Percentiles rank a stretch among this genome's conserved stretches.
These are phyloP conservation scores for Tribolium madens DNA, from an alignment of 1,140 invertebrate species.

Conservation along the genomic window DNA sequence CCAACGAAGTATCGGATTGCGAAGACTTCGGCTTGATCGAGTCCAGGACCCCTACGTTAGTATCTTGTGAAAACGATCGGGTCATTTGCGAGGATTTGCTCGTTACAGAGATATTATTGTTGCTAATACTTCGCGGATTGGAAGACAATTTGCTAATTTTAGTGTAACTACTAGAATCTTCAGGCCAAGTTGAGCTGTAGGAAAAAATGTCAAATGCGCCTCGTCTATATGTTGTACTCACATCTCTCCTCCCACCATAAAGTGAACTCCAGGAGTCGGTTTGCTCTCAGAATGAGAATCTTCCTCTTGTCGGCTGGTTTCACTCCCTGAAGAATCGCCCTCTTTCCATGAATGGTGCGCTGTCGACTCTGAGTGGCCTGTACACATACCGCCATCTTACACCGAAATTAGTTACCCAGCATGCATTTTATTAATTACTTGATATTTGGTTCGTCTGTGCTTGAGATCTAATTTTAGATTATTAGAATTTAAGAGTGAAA, in stretches of 20 bases:
- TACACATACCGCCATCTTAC: conserved; percentile 58
- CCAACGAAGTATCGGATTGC: conserved; percentile 67
- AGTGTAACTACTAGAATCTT: neutral
- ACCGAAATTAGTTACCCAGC: conserved; percentile 41
- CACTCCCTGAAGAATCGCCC: conserved; percentile 65
- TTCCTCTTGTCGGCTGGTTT: conserved; percentile 64
- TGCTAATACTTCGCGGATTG: conserved; percentile 43
- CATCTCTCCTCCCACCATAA: conserved; percentile 64
- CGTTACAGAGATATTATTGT: conserved; percentile 19
- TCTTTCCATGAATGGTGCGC: conserved; percentile 57
- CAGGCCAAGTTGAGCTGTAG: conserved; percentile 12
- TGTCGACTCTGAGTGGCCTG: conserved; percentile 51
- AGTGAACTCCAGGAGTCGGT: conserved; percentile 56
- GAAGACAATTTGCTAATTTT: conserved; percentile 28
- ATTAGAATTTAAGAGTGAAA: conserved; percentile 1
- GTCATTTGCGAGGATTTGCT: conserved; percentile 47
- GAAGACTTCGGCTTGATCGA: conserved; percentile 60
- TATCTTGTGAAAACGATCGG: conserved; percentile 60
- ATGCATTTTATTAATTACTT: conserved; percentile 35
- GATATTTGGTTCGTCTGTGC: conserved; percentile 43
- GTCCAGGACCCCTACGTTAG: conserved; percentile 62
- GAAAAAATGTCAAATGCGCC: neutral
- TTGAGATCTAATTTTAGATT: neutral
- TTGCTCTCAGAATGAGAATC: conserved; percentile 51
- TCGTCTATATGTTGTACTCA: conserved; percentile 48